Conservation (phyloP, 2,113 vertebrate species). For the Petrocephalus microphthalmus region DNA sequence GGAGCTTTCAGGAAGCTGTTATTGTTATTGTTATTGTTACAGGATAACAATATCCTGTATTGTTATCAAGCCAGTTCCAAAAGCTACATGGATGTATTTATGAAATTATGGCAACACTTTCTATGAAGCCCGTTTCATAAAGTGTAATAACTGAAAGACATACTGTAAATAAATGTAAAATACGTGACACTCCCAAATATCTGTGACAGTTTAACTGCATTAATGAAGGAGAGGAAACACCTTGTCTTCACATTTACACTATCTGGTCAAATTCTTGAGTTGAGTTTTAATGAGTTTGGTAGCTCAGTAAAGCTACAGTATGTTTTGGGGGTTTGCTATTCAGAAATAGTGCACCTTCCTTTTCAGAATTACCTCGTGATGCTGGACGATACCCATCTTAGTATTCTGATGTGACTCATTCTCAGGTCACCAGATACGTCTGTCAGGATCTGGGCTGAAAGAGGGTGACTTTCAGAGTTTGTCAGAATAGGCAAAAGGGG, state of each 20-base stretch:
- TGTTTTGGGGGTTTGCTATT: too few relatives aligned
- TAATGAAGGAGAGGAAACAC: neutral
- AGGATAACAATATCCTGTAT: too few relatives aligned
- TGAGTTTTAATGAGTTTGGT: neutral
- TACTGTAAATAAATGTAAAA: neutral
- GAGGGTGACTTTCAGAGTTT: neutral
- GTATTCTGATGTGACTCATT: neutral
- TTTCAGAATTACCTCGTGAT: neutral
- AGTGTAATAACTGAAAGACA: neutral
- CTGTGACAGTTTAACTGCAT: neutral
- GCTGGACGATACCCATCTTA: neutral
- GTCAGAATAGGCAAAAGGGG: neutral
- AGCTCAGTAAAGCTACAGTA: neutral
- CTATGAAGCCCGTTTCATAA: too few relatives aligned
- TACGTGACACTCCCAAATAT: neutral
- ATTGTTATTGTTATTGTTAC: too few relatives aligned
- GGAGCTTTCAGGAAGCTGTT: too few relatives aligned
- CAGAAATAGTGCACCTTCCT: neutral
- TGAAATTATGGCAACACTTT: neutral
- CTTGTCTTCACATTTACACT: neutral
- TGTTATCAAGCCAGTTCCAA: neutral
- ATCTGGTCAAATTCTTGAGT: neutral
- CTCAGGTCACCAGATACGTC: neutral
- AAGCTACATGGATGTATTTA: neutral
- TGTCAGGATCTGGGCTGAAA: neutral